A percentile compares a stretch with the other conserved stretches of the same genome.
These are phyloP conservation scores for Strix occidentalis DNA, from an alignment of 2,797 vertebrate genomes.

Conservation along the genomic window DNA sequence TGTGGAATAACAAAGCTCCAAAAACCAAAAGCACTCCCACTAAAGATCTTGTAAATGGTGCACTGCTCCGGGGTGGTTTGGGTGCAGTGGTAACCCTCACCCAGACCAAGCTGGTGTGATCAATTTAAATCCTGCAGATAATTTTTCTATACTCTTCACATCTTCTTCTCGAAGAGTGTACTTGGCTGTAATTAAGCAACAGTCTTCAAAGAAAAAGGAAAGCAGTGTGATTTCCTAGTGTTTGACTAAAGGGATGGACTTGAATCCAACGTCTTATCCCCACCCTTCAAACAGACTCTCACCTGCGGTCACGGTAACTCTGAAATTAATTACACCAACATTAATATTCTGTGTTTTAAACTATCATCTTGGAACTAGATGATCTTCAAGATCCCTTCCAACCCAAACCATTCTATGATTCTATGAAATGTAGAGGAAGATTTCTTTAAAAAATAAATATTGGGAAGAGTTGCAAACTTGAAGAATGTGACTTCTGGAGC, in stretches of 20 bases:
- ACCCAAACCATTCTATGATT: too few relatives aligned
- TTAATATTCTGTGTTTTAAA: background rate
- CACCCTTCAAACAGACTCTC: background rate
- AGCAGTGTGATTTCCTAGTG: background rate
- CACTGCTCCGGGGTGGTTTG: background rate
- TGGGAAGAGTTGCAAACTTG: too few relatives aligned
- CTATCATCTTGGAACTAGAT: too few relatives aligned
- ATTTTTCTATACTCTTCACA: background rate
- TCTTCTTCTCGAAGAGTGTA: background rate
- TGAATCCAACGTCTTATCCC: fast-evolving
- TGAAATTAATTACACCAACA: fast-evolving
- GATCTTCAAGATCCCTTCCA: too few relatives aligned
- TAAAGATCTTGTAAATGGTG: background rate
- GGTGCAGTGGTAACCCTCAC: background rate
- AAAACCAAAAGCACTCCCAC: background rate
- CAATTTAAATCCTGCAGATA: background rate
- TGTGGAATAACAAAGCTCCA: background rate
- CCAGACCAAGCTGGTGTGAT: background rate
- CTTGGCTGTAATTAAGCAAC: background rate
- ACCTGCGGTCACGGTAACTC: fast-evolving
- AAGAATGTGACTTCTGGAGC: fast-evolving
- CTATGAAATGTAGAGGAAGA: background rate
- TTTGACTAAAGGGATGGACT: fast-evolving
- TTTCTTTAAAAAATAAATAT: fast-evolving
- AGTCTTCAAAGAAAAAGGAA: fast-evolving